Base-by-base conservation (phyloP, 1,140 invertebrate genomes). In the Saccostrea cuccullata region DNA sequence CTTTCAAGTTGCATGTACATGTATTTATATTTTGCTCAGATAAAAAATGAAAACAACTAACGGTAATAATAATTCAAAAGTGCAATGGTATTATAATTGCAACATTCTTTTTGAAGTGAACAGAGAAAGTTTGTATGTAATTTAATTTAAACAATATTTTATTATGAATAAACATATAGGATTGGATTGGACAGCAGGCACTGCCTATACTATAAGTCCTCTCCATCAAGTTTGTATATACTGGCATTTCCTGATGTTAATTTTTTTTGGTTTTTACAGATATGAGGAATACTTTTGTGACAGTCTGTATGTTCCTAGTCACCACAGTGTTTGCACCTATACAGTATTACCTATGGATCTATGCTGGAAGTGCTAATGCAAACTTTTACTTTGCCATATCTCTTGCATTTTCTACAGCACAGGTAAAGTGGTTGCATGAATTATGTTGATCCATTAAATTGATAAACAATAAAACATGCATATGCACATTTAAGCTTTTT, bases 321-420 rank as follows among this genome's bases (percentile, higher is more conserved):
- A 98, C 97, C 30, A 97, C 97, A 82, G 97, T 98, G 23, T 96
- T 99, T 91, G 98, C 97, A 58, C 99, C 99, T 0, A 97, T 98
- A 47, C 97, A 99, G 30, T 99, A 98, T 98, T 97, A 99, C 95
- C 96, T 99, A 23, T 99, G 99, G 99, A 99, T 99, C 85, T 99
- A 99, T 94, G 97, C 98, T 26, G 98, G 98, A 87, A 99, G 98
- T 82, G 99, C 98, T 23, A 99, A 99, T 96, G 98, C 99, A 0
- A 99, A 99, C 95, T 99, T 99, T 94, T 99, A 99, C 95, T 99
- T 99, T 96, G 99, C 98, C 13, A 98, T 99, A 9, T 99, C 98
- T 1, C 95, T 99, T 55, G 98, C 98, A 0, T 99, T 98, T 95
- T 98, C 97, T 47, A 97, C 98, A 83, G 98, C 98, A 87, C 96